phyloP scores from a whole-genome alignment of 2,888 invertebrate genomes.

The Seladonia tumulorum region DNA sequence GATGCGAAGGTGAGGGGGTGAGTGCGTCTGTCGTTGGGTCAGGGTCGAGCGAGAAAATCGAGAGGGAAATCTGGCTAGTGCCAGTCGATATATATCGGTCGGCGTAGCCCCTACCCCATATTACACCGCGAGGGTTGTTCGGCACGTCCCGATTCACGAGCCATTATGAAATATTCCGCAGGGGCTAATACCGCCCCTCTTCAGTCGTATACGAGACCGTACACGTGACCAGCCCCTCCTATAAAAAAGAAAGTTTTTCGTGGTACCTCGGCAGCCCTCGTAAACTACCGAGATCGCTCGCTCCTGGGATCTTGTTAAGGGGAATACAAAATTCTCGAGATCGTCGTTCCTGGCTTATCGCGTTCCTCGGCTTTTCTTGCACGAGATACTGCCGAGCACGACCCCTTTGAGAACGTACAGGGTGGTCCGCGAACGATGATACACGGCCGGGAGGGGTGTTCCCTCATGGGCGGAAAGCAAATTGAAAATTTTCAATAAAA shows the following conservation, averaged over 20 bases:
- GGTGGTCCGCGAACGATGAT: background rate
- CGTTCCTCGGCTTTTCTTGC: slow-evolving; percentile 25
- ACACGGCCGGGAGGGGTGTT: background rate
- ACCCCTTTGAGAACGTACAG: slow-evolving; percentile 30
- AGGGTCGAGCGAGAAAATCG: slow-evolving; percentile 68
- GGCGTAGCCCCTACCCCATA: slow-evolving; percentile 51
- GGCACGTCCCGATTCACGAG: slow-evolving; percentile 46
- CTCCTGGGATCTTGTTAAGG: slow-evolving; percentile 36
- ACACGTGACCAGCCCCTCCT: slow-evolving; percentile 23
- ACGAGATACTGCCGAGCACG: background rate
- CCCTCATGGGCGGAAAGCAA: background rate
- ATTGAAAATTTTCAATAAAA: slow-evolving; percentile 8
- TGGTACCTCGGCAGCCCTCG: slow-evolving; percentile 12
- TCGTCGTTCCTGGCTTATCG: slow-evolving; percentile 41
- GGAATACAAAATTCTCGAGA: slow-evolving; percentile 36
- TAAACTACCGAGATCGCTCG: slow-evolving; percentile 31
- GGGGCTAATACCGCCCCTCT: slow-evolving; percentile 38
- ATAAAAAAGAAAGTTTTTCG: slow-evolving; percentile 34
- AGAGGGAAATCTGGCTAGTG: slow-evolving; percentile 68
- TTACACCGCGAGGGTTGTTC: slow-evolving; percentile 50
- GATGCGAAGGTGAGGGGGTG: slow-evolving; percentile 1
- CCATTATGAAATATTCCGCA: slow-evolving; percentile 61
- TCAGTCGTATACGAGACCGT: background rate
- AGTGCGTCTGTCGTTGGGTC: slow-evolving; percentile 66
- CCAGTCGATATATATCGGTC: slow-evolving; percentile 67